Percentiles rank a stretch among this genome's conserved stretches.
These are phyloP conservation scores for Maniola jurtina DNA, from an alignment of 1,140 invertebrate species.

Conservation along the genomic window DNA sequence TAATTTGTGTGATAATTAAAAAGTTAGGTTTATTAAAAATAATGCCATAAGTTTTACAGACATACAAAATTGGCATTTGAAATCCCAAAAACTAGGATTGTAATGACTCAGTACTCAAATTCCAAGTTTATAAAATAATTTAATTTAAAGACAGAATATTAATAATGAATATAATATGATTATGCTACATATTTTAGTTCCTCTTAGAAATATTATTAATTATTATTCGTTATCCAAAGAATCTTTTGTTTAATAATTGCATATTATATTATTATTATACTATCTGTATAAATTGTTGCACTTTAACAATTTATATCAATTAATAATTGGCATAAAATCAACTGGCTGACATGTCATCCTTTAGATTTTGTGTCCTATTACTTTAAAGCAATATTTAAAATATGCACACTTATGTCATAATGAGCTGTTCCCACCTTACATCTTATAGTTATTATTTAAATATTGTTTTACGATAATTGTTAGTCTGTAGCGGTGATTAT, in stretches of 20 bases:
- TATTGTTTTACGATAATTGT: constrained; percentile 69
- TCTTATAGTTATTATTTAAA: constrained; percentile 68
- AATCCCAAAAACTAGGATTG: constrained; percentile 44
- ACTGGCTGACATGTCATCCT: constrained; percentile 41
- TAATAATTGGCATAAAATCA: constrained; percentile 57
- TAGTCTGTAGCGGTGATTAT: constrained; percentile 57
- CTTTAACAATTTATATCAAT: constrained; percentile 53
- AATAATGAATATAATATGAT: constrained; percentile 52
- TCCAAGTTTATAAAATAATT: constrained; percentile 39
- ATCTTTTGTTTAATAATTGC: constrained; percentile 58
- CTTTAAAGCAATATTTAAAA: constrained; percentile 72
- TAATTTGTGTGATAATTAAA: constrained; percentile 70
- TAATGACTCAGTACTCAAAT: constrained; percentile 39
- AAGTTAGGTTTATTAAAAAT: constrained; percentile 46
- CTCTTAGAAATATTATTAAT: constrained; percentile 73
- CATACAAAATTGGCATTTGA: constrained; percentile 68
- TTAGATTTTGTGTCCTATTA: constrained; percentile 50
- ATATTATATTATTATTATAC: constrained; percentile 50
- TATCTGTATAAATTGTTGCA: constrained; percentile 53
- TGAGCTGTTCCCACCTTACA: constrained; percentile 70
- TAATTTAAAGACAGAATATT: constrained; percentile 49
- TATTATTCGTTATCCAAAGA: constrained; percentile 75
- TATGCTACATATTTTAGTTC: constrained; percentile 69
- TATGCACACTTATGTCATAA: constrained; percentile 55
- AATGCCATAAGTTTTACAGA: constrained; percentile 66